Conservation (phyloP, 2,888 invertebrate species). For the Agrochola litura region DNA sequence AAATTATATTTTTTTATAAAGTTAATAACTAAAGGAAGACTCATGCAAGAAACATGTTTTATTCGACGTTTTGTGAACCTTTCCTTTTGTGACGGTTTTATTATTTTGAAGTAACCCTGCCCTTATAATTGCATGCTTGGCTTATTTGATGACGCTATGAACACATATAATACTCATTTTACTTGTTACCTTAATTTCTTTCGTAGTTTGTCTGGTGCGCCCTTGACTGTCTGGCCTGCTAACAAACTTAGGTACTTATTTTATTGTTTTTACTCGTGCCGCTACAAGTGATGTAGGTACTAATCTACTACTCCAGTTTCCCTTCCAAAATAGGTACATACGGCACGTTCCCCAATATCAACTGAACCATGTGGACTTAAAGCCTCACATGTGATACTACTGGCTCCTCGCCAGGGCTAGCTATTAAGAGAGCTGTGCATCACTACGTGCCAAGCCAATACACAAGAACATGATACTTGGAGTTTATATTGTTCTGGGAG, state of each 20-base stretch:
- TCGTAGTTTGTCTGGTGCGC: neutral
- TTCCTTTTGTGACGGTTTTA: no score
- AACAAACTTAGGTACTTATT: neutral
- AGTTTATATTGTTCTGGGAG: conserved; percentile 28
- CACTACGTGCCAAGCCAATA: conserved; percentile 47
- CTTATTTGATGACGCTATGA: no score
- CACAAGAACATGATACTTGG: conserved; percentile 37
- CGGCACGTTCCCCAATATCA: conserved; percentile 19
- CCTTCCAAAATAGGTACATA: neutral
- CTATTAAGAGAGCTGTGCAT: conserved; percentile 51
- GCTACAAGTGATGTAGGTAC: neutral
- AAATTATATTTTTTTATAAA: no score
- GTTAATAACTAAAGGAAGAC: no score
- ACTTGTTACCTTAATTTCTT: neutral
- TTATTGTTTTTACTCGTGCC: neutral
- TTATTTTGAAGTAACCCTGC: no score
- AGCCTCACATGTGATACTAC: conserved; percentile 40
- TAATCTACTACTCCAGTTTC: neutral
- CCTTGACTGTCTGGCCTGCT: neutral
- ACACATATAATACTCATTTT: neutral
- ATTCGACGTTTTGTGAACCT: no score
- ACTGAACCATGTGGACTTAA: conserved; percentile 35
- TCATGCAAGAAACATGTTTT: no score
- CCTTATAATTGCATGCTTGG: no score
- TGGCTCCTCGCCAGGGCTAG: conserved; percentile 56